Evolutionary conservation across 92 coral and sea anemone species (phyloP), one percentile per base, ranked within the genome.

Genomic region (Chrysogorgia sp.): DNA sequence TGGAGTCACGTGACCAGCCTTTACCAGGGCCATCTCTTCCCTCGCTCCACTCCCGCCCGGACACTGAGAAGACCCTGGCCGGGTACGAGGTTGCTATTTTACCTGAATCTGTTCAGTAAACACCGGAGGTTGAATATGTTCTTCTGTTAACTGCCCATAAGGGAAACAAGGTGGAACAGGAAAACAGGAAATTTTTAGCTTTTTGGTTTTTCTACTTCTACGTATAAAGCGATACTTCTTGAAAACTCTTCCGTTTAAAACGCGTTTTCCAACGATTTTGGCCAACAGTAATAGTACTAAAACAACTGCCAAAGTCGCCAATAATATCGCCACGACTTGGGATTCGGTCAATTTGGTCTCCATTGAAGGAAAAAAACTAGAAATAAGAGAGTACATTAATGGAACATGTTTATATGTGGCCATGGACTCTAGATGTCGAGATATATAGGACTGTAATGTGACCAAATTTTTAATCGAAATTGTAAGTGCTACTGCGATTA

Each of bases 51-150:
- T n/a, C n/a, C n/a, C n/a, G n/a, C n/a, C n/a, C n/a, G n/a, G 56
- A 48, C 21, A 48, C 56, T 1, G 21, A 14, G 19, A 48, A 14
- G 15, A 17, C 21, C 21, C 6, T 6, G 56, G 64, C 30, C 1
- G 30, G 12, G 64, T 25, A 58, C 14, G 14, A 8, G 25, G 17
- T 21, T 34, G 19, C 20, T 2, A 17, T 35, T 0, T 23, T 23
- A 26, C 40, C 40, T 41, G 47, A 28, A 64, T 64, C 25, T 45
- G 32, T 45, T 26, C 76, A 26, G n/a, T 49, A 69, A 69, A 69
- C 28, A n/a, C 21, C 45, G 52, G 33, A 28, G 76, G 76, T 48
- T 69, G 76, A 30, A 69, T 69, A n/a, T 45, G 48, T 69, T 34
- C 33, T 69, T 45, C 60, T 17, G 61, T 13, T 21, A 30, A 35